Percentiles rank a stretch among this genome's conserved stretches.
These are phyloP conservation scores for Plagiodera versicolora DNA, from an alignment of 2,888 invertebrate species.

Conservation along the genomic window DNA sequence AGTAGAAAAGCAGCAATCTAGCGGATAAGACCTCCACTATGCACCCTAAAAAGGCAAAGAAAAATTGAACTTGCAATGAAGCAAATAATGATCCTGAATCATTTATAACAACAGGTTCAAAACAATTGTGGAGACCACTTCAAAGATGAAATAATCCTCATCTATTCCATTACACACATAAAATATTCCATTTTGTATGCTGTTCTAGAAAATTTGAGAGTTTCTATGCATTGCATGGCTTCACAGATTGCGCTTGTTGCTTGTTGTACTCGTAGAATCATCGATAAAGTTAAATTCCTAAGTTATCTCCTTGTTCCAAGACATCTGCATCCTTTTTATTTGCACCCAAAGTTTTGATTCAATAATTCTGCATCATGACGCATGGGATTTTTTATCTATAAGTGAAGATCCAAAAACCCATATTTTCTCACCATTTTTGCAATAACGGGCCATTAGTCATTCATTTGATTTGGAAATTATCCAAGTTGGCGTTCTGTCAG, in stretches of 20 bases:
- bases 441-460: neutral
- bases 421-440: neutral
- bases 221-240: slow-evolving; percentile 37
- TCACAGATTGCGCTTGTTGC: slow-evolving; percentile 20
- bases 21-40: slow-evolving; percentile 14
- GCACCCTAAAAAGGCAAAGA: slow-evolving; percentile 16
- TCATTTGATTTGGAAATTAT: neutral
- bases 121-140: neutral
- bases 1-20: slow-evolving; percentile 4
- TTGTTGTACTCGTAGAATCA: neutral
- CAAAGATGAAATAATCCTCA: neutral
- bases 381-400: neutral
- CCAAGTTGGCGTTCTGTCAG: slow-evolving; percentile 13
- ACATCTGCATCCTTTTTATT: no score
- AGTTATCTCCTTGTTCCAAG: no score
- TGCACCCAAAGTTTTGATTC: neutral
- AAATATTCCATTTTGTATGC: slow-evolving; percentile 12
- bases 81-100: neutral
- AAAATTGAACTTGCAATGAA: neutral
- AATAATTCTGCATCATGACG: neutral
- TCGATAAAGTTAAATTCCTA: neutral
- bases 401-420: neutral
- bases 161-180: no score
- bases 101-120: neutral
- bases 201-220: slow-evolving; percentile 16